Evolutionary conservation across 2,888 invertebrate genomes (phyloP).

Genomic region (Drosophila pullipes): DNA sequence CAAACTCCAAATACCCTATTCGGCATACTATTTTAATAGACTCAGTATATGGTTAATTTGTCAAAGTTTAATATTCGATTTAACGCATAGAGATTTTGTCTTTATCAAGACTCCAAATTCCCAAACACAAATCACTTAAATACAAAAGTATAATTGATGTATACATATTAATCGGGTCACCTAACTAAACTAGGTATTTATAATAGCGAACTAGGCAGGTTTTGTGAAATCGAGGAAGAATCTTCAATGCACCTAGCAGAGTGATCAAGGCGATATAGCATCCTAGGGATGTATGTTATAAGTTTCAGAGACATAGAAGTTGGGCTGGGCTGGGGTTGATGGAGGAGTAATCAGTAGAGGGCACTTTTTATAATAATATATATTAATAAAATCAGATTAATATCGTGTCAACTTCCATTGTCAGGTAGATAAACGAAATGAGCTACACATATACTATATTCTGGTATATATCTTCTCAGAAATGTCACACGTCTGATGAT

Average conservation of each 20-base stretch:
- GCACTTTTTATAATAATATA: not conserved
- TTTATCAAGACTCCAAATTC: not conserved
- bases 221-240: too few species aligned
- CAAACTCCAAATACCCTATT: slow-evolving; percentile 11
- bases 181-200: too few species aligned
- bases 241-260: too few species aligned
- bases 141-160: not conserved
- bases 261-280: too few species aligned
- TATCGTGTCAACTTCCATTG: not conserved
- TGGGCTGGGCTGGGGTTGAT: too few species aligned
- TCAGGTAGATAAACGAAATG: not conserved
- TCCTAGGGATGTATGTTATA: too few species aligned
- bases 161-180: not conserved
- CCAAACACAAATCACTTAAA: not conserved
- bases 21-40: not conserved
- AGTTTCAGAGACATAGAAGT: too few species aligned
- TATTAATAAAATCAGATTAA: not conserved
- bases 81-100: not conserved
- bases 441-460: not conserved
- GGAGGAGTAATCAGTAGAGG: too few species aligned
- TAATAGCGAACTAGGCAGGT: too few species aligned
- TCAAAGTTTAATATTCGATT: not conserved
- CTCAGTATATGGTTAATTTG: not conserved
- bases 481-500: not conserved
- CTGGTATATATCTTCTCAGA: not conserved